Evolutionary conservation across 2,113 vertebrate species (phyloP).

Genomic region (Motacilla alba): DNA sequence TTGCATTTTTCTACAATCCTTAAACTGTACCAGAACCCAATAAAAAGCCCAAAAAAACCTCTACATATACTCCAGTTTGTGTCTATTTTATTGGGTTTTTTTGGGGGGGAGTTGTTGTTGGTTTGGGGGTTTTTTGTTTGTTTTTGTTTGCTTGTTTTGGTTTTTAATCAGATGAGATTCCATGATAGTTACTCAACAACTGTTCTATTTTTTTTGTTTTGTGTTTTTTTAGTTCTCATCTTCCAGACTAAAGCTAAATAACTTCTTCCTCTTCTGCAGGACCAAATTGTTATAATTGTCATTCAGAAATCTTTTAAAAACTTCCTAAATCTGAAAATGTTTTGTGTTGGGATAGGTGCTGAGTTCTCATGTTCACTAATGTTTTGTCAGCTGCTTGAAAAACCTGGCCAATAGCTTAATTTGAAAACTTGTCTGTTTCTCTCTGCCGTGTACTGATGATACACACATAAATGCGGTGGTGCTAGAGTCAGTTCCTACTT

Average conservation of each 20-base stretch:
- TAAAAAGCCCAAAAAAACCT: not conserved
- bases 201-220: not conserved
- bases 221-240: not conserved
- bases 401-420: not conserved
- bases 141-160: not conserved
- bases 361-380: not conserved
- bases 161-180: not conserved
- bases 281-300: not conserved
- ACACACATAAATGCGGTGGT: not conserved
- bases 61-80: fast-evolving
- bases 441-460: not conserved
- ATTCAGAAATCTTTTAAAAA: not conserved
- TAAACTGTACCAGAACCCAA: not conserved
- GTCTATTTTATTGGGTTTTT: not conserved
- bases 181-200: not conserved
- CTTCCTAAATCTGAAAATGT: not conserved
- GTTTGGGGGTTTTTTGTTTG: not conserved
- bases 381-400: not conserved
- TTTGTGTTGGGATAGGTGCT: not conserved
- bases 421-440: not conserved
- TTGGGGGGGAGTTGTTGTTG: not conserved
- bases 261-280: not conserved
- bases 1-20: not conserved
- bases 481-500: not conserved
- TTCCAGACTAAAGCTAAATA: not conserved